Base-by-base conservation (phyloP, 2,113 vertebrate genomes). In the Xenopus tropicalis region DNA sequence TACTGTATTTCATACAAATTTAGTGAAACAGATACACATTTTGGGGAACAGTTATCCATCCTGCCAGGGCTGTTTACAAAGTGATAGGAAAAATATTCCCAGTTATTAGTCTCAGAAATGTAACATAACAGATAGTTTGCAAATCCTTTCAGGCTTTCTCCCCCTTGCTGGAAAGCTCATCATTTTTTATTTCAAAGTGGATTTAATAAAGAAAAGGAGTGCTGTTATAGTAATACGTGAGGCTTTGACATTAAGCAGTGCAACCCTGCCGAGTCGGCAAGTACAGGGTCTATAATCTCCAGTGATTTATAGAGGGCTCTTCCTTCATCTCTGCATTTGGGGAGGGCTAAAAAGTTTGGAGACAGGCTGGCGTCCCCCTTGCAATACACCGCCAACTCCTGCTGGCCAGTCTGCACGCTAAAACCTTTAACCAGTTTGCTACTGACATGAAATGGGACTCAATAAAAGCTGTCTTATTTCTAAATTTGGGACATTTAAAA, bases 241-340 rank as follows among this genome's bases (percentile, higher is more conserved):
- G 90, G 88, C 89, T 92, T 88, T 97, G 96, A 98, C 93, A 94
- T 92, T 93, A 94, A 96, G 93, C 96, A 98, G 96, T 72, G 89
- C 90, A 93, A 90, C 90, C 90, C 90, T 91, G 85, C 87, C 80
- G 88, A 93, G 91, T 90, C 87, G 88, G 91, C 88, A 93, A 90
- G 90, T 91, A 92, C 90, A 90, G 92, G 91, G 91, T 93, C 95
- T 96, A 92, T 98, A 98, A 98, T 98, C 96, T 98, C 93, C 89
- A 81, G 93, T 97, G 96, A 98, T 98, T 98, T 98, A 98, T 98
- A 89, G 93, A 90, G 88, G 83, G 89, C 86, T 93, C 93, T 95
- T 94, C 93, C 93, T 93, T 91, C 88, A 91, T 93, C 91, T 94
- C 91, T 86, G 88, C 85, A 84, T 88, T 89, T 80, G 89, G 90